These are phyloP conservation scores for Panopea generosa DNA, from an alignment of 2,888 invertebrate genomes.

Conservation along the genomic window DNA sequence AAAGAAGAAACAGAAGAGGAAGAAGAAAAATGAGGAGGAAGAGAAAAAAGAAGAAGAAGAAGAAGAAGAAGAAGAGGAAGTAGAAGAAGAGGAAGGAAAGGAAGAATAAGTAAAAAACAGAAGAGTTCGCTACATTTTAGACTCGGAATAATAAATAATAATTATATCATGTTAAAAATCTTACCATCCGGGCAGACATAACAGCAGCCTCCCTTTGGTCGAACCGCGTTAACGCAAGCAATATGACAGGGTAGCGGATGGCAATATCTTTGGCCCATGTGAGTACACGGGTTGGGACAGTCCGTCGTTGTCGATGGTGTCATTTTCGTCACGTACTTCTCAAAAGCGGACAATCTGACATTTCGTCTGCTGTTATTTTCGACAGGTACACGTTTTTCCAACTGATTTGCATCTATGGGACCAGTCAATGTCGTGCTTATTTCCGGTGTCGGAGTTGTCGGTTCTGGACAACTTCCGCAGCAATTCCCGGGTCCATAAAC, in stretches of 20 bases:
- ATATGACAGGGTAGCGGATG: conserved; percentile 42
- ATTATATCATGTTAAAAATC: no score
- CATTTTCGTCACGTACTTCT: neutral
- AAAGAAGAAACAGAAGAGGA: neutral
- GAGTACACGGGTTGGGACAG: conserved; percentile 47
- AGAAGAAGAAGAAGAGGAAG: neutral
- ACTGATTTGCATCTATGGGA: neutral
- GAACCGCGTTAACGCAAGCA: conserved; percentile 38
- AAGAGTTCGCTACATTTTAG: no score
- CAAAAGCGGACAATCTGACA: neutral
- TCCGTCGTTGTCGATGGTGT: conserved; percentile 21
- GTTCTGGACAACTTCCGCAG: conserved; percentile 41
- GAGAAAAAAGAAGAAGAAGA: neutral
- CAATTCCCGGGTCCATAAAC: conserved; percentile 40
- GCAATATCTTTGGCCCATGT: conserved; percentile 39
- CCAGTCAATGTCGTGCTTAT: neutral
- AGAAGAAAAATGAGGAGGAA: neutral
- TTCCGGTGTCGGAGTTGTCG: neutral
- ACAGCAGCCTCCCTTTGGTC: conserved; percentile 35
- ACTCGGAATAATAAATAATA: no score
- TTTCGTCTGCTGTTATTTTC: no score
- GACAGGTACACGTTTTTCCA: neutral
- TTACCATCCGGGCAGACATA: conserved; percentile 44
- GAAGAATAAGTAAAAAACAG: neutral
- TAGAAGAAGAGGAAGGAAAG: no score